Base-by-base conservation (phyloP, 2,113 vertebrate genomes). In the Delphinus delphis region DNA sequence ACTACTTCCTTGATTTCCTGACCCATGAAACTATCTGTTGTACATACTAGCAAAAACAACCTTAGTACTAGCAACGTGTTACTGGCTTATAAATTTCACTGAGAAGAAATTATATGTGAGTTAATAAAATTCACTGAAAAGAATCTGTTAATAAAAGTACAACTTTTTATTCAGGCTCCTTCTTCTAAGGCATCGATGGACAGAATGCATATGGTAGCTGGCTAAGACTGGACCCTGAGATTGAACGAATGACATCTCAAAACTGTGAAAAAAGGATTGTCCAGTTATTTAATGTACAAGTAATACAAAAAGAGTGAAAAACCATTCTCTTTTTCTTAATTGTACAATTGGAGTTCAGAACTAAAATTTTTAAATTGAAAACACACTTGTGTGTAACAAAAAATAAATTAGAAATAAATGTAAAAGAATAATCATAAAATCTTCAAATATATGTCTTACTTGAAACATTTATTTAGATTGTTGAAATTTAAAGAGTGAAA, bases 381-480 rank as follows among this genome's bases (percentile, higher is more conserved):
- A 70, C 0, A 82, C 3, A 60, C 21, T 44, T 31, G 44, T 2
- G 44, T 23, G 8, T 53, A 91, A 85, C 13, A 58, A 70, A 77
- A 97, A 81, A 53, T 44, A 44, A 94, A 71, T 73, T 38, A 44
- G 8, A 80, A 88, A 70, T 33, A 13, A 38, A 55, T 17, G 6
- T 31, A 53, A 85, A 93, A 60, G 18, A 53, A 76, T 50, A 58
- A 33, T 21, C n/a, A 28, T 38, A 31, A n/a, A 28, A 47, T 58
- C 90, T 93, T 79, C n/a, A 97, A 96, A 92, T 80, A 47, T 28
- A n/a, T 5, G 18, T 65, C 65, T 44, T 77, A 60, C 6, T 41
- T 84, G 47, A 93, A 77, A 6, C 23, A 93, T 83, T 96, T 71
- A 44, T 71, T 96, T 89, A 85, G 65, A 53, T 47, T 85, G 8